Percentiles rank a stretch among this genome's conserved stretches.
phyloP scores from a whole-genome alignment of 2,113 vertebrate genomes.

The Heptranchias perlo region DNA sequence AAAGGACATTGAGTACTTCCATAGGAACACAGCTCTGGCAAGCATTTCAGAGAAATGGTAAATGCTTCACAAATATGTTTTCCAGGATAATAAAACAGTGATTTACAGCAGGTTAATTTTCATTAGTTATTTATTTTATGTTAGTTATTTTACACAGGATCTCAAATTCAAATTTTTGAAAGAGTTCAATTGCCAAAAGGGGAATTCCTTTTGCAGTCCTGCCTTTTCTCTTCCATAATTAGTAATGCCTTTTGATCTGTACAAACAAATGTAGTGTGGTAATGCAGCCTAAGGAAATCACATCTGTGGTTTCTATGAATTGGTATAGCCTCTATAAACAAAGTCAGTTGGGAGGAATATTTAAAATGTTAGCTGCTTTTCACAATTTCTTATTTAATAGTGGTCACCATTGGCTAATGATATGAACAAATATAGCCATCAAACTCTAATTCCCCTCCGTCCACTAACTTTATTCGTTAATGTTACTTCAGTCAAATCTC shows the following conservation, averaged over 20 bases:
- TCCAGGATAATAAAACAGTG: constrained; percentile 20
- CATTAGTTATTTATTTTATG: neutral
- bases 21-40: neutral
- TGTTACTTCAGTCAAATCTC: neutral
- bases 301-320: neutral
- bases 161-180: neutral
- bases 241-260: constrained; percentile 4
- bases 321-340: constrained; percentile 16
- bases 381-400: neutral
- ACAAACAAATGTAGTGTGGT: neutral
- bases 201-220: neutral
- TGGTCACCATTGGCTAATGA: neutral
- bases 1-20: neutral
- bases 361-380: neutral
- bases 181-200: neutral
- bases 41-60: neutral
- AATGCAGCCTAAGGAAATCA: neutral
- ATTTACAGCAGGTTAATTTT: neutral
- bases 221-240: constrained; percentile 14
- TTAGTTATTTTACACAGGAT: neutral
- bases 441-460: neutral
- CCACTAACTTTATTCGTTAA: neutral
- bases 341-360: neutral
- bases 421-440: neutral
- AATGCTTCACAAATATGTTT: constrained; percentile 12